Percentiles rank a stretch among this genome's conserved stretches.
Evolutionary conservation across 2,888 invertebrate genomes (phyloP).

Genomic region (Sminthurinus aureus): DNA sequence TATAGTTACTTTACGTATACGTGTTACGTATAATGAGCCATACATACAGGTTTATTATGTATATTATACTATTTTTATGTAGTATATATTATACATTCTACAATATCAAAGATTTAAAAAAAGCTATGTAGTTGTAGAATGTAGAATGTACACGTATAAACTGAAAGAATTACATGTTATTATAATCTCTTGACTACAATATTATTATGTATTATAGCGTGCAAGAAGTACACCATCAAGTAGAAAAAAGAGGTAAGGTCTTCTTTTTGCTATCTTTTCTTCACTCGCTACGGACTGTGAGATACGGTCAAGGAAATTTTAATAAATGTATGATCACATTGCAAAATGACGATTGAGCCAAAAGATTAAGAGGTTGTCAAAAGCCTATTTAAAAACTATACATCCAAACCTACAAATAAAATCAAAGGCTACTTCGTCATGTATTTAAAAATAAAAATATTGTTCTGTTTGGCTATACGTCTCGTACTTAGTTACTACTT

Average conservation of each 20-base stretch:
- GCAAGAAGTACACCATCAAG: constrained; percentile 19
- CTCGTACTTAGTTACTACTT: too few species aligned
- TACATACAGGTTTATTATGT: too few species aligned
- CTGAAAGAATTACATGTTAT: too few species aligned
- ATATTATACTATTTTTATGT: not conserved
- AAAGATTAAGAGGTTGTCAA: not conserved
- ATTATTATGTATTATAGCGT: constrained; percentile 2
- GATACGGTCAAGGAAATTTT: constrained; percentile 50
- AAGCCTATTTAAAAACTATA: not conserved
- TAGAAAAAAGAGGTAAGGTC: constrained; percentile 47
- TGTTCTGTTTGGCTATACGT: not conserved
- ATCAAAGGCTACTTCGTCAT: not conserved
- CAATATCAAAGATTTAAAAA: too few species aligned
- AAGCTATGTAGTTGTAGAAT: too few species aligned
- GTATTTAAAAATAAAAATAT: not conserved
- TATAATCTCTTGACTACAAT: constrained; percentile 5
- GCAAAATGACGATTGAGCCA: not conserved
- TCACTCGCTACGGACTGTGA: constrained; percentile 33
- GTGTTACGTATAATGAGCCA: too few species aligned
- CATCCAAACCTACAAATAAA: not conserved
- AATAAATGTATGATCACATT: not conserved
- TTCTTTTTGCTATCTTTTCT: constrained; percentile 26
- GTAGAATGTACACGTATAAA: too few species aligned
- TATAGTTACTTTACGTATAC: not conserved
- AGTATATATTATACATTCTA: not conserved